Conservation (phyloP, 2,797 vertebrate genomes). For the Sebastes glaucus region DNA sequence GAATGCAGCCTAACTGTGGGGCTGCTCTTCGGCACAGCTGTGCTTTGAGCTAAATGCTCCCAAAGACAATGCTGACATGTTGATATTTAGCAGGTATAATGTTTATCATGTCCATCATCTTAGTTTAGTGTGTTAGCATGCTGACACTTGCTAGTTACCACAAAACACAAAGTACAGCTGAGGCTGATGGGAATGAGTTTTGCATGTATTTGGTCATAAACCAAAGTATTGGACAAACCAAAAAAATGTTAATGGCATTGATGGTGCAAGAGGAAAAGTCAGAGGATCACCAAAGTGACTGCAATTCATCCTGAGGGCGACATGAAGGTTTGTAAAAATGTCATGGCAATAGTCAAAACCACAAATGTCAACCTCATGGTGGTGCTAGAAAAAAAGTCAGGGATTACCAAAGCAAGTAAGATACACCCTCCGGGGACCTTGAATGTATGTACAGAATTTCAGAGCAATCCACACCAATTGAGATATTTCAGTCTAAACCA, state of each 20-base stretch:
- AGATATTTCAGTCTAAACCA: not conserved
- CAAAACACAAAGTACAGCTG: not conserved
- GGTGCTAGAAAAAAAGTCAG: not conserved
- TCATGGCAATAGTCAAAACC: not conserved
- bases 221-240: too few species aligned
- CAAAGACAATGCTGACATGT: not conserved
- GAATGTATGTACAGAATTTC: not conserved
- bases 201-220: not conserved
- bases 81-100: not conserved
- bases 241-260: too few species aligned
- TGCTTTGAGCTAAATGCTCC: not conserved
- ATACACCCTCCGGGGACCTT: not conserved
- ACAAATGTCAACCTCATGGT: not conserved
- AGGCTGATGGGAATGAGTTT: not conserved
- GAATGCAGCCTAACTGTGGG: too few species aligned
- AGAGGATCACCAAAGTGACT: not conserved
- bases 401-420: not conserved
- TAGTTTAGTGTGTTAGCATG: too few species aligned
- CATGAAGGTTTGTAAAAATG: not conserved
- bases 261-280: not conserved
- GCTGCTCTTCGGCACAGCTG: not conserved
- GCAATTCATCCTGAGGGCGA: too few species aligned
- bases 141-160: not conserved
- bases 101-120: too few species aligned
- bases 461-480: not conserved